Evolutionary conservation across 2,113 vertebrate species (phyloP).

Genomic region (Prunella fulvescens): DNA sequence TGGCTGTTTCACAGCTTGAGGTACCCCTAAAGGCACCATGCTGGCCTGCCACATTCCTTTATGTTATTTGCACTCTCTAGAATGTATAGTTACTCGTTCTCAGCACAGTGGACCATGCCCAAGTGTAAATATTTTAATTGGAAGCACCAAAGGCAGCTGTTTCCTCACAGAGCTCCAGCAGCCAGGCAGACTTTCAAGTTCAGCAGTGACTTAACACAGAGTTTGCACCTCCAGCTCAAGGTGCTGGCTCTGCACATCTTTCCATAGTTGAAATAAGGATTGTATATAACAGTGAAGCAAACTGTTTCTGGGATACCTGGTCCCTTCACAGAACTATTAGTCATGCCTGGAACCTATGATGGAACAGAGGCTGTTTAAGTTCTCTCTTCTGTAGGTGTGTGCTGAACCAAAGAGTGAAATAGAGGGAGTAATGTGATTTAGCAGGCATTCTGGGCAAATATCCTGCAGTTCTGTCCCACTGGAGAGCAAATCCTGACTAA

Average conservation of each 20-base stretch:
- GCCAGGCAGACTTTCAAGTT: not conserved
- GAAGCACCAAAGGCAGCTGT: not conserved
- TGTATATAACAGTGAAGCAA: not conserved
- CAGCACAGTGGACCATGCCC: not conserved
- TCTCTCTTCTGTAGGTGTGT: not conserved
- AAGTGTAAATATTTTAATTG: not conserved
- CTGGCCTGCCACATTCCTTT: not conserved
- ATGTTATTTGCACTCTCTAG: not conserved
- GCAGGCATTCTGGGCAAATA: not conserved
- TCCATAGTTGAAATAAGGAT: not conserved
- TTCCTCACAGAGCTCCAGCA: not conserved
- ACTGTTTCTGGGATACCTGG: not conserved
- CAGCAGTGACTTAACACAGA: not conserved
- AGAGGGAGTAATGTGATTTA: not conserved
- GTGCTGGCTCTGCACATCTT: not conserved
- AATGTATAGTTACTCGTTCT: not conserved
- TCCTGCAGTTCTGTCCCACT: not conserved
- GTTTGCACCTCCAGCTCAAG: not conserved
- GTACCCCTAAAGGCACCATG: not conserved
- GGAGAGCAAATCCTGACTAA: not conserved
- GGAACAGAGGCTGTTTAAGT: not conserved
- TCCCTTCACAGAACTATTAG: not conserved
- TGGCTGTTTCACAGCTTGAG: not conserved
- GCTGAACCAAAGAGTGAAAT: not conserved
- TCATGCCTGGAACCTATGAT: not conserved